Percentiles rank a stretch among this genome's conserved stretches.
Conservation (phyloP, 1,140 invertebrate genomes). For the Sipha flava region DNA sequence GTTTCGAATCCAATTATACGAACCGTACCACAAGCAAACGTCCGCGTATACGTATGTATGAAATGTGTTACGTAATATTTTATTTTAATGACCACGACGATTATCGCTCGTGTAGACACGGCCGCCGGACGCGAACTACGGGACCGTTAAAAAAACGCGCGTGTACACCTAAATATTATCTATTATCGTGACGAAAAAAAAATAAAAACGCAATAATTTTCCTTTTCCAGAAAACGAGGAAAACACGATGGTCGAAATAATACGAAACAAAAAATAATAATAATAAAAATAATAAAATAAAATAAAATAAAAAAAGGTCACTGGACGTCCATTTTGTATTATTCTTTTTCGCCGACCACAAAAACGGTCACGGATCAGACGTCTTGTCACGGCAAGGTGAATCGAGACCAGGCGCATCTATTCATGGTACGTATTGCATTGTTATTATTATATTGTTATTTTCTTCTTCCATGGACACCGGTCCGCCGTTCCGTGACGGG, state of each 20-base stretch:
- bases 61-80: too few species aligned
- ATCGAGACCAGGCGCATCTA: neutral
- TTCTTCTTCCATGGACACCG: slow-evolving; percentile 29
- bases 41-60: neutral
- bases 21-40: too few species aligned
- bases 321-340: slow-evolving; percentile 22
- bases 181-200: neutral
- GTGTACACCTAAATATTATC: neutral
- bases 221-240: neutral
- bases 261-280: too few species aligned
- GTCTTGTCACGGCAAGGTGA: slow-evolving; percentile 30
- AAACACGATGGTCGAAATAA: neutral
- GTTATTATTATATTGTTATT: slow-evolving; percentile 15
- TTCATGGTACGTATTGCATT: neutral
- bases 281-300: too few species aligned
- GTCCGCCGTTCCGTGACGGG: slow-evolving; percentile 16
- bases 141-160: slow-evolving; percentile 2
- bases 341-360: neutral
- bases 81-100: neutral
- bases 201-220: slow-evolving; percentile 1
- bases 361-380: slow-evolving; percentile 30
- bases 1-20: too few species aligned
- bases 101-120: neutral
- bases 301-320: neutral
- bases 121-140: neutral